Percentiles rank a stretch among this genome's conserved stretches.
Evolutionary conservation across 1,140 invertebrate species (phyloP).

Genomic region (Mizuhopecten yessoensis): DNA sequence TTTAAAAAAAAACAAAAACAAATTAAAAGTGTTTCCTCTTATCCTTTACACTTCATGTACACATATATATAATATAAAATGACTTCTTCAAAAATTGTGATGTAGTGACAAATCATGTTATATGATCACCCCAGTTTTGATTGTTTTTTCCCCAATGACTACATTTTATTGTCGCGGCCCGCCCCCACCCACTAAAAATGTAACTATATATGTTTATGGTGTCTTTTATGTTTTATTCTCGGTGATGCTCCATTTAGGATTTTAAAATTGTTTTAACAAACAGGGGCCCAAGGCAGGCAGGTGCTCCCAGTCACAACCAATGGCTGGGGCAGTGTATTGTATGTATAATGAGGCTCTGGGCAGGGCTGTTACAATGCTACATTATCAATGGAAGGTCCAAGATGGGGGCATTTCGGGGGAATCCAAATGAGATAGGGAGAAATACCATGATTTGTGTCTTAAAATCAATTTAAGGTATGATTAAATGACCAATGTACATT

Average conservation of each 20-base stretch:
- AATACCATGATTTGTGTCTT: conserved; percentile 24
- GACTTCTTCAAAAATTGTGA: conserved; percentile 4
- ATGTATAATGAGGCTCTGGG: background rate
- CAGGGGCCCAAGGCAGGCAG: background rate
- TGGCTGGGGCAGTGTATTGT: background rate
- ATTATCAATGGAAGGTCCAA: background rate
- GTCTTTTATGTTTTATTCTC: background rate
- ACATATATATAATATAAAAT: conserved; percentile 40
- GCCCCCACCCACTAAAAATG: background rate
- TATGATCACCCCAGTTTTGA: background rate
- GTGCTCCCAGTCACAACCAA: background rate
- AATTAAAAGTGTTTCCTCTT: conserved; percentile 22
- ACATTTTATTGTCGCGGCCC: background rate
- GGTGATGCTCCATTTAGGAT: background rate
- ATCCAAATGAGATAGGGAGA: too few relatives aligned
- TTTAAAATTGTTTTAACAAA: background rate
- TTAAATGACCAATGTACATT: background rate
- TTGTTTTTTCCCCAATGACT: conserved; percentile 25
- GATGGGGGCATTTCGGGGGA: background rate
- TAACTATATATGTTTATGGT: background rate
- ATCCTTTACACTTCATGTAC: conserved; percentile 4
- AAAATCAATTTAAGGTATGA: background rate
- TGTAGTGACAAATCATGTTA: background rate
- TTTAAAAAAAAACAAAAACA: conserved; percentile 11
- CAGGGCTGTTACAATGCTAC: background rate